These are phyloP conservation scores for Calameuta filiformis DNA, from an alignment of 2,888 invertebrate species.

Conservation along the genomic window DNA sequence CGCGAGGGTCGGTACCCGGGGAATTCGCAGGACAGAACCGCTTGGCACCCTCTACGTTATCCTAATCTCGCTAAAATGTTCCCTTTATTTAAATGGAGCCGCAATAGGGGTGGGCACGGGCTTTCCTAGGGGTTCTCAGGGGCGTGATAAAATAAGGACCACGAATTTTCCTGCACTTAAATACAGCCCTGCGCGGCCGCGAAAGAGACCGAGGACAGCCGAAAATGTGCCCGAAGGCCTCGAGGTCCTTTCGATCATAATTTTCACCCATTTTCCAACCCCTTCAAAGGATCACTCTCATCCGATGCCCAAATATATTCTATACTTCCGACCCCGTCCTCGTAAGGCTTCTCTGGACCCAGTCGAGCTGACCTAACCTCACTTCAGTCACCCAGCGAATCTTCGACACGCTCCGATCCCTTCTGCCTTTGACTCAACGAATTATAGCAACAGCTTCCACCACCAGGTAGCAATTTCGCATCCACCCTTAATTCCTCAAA, in stretches of 20 bases:
- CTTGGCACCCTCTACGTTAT: constrained; percentile 28
- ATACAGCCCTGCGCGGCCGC: constrained; percentile 3
- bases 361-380: too few species aligned
- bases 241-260: not conserved
- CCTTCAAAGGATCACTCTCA: too few species aligned
- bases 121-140: not conserved
- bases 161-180: constrained; percentile 21
- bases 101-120: constrained; percentile 12
- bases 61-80: constrained; percentile 38
- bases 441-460: too few species aligned
- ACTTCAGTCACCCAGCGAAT: too few species aligned
- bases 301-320: too few species aligned
- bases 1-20: constrained; percentile 8
- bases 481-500: too few species aligned
- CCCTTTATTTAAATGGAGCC: constrained; percentile 39
- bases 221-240: not conserved
- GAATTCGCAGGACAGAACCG: constrained; percentile 15
- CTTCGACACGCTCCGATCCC: too few species aligned
- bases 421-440: too few species aligned
- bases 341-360: too few species aligned
- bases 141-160: constrained; percentile 12
- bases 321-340: too few species aligned
- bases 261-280: not conserved
- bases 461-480: too few species aligned
- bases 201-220: not conserved